Base-by-base conservation (phyloP, 37 sponge, comb jelly and placozoan genomes). In the Hormiphora californensis region DNA sequence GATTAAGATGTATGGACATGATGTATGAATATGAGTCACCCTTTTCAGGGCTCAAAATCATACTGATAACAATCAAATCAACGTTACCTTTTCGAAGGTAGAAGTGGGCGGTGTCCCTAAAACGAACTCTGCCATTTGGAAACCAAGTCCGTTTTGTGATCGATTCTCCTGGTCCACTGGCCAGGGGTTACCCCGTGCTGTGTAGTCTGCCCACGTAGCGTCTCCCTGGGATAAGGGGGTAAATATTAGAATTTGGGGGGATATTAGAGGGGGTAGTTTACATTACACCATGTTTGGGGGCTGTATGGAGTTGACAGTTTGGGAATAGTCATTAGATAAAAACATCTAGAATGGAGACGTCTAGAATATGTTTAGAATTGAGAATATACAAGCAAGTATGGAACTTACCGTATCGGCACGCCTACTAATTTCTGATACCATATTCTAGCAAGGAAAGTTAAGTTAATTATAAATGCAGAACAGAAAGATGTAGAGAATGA, bases 401-500 rank as follows among this genome's bases (percentile, higher is more conserved):
- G 21, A n/a, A 40, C 81, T 73, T 17, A 73, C 81, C 46, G 81
- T 73, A 0, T 73, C 81, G 1, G 81, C 12, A 4, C 81, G 40
- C 39, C 81, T 22, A 17, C 81, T 73, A 9, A 73, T 33, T 7
- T 73, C 81, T 73, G 81, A 73, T 73, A 73, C 81, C 81, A 73
- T 73, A 33, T n/a, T n/a, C n/a, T n/a, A n/a, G n/a, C n/a, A n/a
- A n/a, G n/a, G n/a, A n/a, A n/a, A n/a, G n/a, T n/a, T n/a, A n/a
- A n/a, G n/a, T n/a, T n/a, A n/a, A n/a, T n/a, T n/a, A n/a, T n/a
- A n/a, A n/a, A n/a, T n/a, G n/a, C n/a, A n/a, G n/a, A n/a, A n/a
- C n/a, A n/a, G n/a, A n/a, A n/a, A n/a, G n/a, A n/a, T n/a, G n/a
- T n/a, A n/a, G n/a, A n/a, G n/a, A n/a, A n/a, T n/a, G n/a, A n/a